Base-by-base conservation (phyloP, 2,113 vertebrate genomes). In the Daphoenositta chrysoptera region DNA sequence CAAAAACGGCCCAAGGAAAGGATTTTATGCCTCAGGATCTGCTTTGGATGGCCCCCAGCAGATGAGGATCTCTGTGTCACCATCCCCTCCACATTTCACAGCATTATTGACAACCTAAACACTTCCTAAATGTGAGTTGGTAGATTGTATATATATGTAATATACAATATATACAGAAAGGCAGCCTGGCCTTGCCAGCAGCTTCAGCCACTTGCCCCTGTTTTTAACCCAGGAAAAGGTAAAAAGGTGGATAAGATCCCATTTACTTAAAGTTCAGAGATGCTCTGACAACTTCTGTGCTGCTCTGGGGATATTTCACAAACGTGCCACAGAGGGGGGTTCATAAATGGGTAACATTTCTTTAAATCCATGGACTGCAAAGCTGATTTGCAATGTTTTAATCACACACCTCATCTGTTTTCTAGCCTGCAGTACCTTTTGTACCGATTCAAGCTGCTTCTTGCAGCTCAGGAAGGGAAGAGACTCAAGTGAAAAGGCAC, bases 51-150 rank as follows among this genome's bases (percentile, higher is more conserved):
- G 56, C 28, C 31, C 45, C 21, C 87, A 45, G 57, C 18, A 68
- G 14, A 16, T 0, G 5, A 48, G 27, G 40, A 39, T 18, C 51
- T n/a, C 18, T 12, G 1, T 28, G 39, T 4, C 37, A 2, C 63
- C 10, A 0, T 6, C 44, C 45, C 24, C 54, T 44, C 48, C 22
- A 0, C 15, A 6, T 13, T 21, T 21, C 66, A 37, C 0, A 9
- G 64, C 12, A 6, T 58, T 30, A 24, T 35, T 50, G 42, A 26
- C 39, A 65, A 22, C 22, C 39, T 11, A 10, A 37, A 8, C 4
- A 11, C 6, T 22, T 35, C 54, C 37, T 39, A 15, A 35, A 42
- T n/a, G n/a, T n/a, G n/a, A n/a, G n/a, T n/a, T n/a, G n/a, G n/a
- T n/a, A n/a, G n/a, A n/a, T n/a, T n/a, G n/a, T n/a, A n/a, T n/a